phyloP scores from a whole-genome alignment of 1,140 invertebrate species.

The Achatina immaculata region DNA sequence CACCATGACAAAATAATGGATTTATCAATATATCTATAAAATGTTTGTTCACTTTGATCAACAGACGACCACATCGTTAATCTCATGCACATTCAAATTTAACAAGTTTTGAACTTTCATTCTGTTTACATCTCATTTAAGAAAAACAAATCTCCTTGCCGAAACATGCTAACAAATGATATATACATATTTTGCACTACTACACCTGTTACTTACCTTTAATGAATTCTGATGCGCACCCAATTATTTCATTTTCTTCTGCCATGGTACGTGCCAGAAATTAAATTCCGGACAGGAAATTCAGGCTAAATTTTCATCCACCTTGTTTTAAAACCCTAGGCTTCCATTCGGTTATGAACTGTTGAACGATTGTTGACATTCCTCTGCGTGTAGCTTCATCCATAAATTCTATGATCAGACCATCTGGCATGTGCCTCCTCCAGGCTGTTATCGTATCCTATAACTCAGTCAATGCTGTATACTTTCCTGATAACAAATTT shows the following conservation, averaged over 20 bases:
- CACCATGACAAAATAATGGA: too few relatives aligned
- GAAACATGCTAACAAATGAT: too few relatives aligned
- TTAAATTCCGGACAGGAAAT: not conserved
- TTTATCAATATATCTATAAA: too few relatives aligned
- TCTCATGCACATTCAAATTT: too few relatives aligned
- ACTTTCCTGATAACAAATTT: not conserved
- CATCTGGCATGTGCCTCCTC: conserved; percentile 10
- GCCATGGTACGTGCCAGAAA: conserved; percentile 51
- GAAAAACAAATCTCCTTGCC: too few relatives aligned
- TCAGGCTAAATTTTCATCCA: not conserved
- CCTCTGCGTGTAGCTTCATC: too few relatives aligned
- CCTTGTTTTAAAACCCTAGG: not conserved
- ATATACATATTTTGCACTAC: too few relatives aligned
- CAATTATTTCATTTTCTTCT: conserved; percentile 70
- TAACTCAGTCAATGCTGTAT: not conserved
- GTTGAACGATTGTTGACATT: too few relatives aligned
- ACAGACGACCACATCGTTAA: too few relatives aligned
- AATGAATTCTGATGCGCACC: conserved; percentile 70
- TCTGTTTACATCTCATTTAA: too few relatives aligned
- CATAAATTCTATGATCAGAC: not conserved
- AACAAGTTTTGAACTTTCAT: too few relatives aligned
- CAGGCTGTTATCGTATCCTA: conserved; percentile 6
- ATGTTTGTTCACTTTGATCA: too few relatives aligned
- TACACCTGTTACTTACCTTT: conserved; percentile 66
- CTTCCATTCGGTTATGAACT: not conserved